Evolutionary conservation across 2,113 vertebrate species (phyloP).

Genomic region (Tupaia chinensis): DNA sequence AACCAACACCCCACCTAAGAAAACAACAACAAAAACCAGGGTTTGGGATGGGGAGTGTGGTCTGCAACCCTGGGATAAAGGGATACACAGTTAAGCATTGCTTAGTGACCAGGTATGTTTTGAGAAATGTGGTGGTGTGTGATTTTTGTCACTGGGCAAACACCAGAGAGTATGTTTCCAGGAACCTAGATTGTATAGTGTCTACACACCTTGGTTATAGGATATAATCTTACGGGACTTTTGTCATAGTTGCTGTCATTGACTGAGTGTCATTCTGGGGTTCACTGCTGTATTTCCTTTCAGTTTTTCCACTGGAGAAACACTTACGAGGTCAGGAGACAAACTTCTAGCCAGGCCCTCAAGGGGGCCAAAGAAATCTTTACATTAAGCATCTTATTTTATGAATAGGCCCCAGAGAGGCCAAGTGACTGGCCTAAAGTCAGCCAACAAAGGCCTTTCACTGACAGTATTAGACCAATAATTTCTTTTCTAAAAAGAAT

Average conservation of each 20-base stretch:
- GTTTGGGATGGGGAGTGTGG: not conserved
- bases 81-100: not conserved
- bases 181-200: too few species aligned
- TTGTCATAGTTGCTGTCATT: too few species aligned
- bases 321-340: not conserved
- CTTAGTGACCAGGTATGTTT: too few species aligned
- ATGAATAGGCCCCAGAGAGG: not conserved
- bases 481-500: too few species aligned
- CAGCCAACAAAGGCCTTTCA: not conserved
- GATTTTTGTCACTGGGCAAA: too few species aligned
- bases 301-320: not conserved
- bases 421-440: not conserved
- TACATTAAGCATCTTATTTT: not conserved
- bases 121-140: too few species aligned
- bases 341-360: not conserved
- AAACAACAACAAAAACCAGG: not conserved
- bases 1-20: not conserved
- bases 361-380: constrained; percentile 7
- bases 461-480: not conserved
- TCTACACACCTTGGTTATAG: too few species aligned
- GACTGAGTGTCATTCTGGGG: too few species aligned
- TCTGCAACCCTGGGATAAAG: not conserved
- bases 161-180: too few species aligned
- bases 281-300: not conserved
- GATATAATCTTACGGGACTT: too few species aligned